phyloP scores from a whole-genome alignment of 2,797 vertebrate genomes.

The Stomatorhinus walkeri region DNA sequence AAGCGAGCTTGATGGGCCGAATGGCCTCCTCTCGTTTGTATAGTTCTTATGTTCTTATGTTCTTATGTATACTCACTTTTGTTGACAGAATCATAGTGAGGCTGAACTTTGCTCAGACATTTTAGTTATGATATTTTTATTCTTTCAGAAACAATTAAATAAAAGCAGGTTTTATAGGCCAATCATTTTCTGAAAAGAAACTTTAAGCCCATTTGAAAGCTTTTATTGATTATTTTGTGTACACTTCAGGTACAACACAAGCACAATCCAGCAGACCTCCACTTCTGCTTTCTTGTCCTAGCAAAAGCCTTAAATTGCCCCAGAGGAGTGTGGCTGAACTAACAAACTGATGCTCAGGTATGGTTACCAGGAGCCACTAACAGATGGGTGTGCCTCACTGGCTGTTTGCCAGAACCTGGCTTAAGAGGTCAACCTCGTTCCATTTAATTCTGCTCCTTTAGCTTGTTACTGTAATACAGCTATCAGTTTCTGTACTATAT shows the following conservation, averaged over 20 bases:
- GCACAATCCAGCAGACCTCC: neutral
- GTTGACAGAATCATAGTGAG: neutral
- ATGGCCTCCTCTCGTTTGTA: too few relatives aligned
- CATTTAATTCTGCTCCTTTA: neutral
- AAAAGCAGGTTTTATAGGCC: neutral
- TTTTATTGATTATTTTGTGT: conserved; percentile 7
- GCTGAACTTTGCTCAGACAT: neutral
- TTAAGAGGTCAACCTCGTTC: neutral
- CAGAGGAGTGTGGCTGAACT: conserved; percentile 45
- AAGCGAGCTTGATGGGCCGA: too few relatives aligned
- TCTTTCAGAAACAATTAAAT: conserved; percentile 2
- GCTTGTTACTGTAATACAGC: neutral
- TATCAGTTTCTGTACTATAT: neutral
- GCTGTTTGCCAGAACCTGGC: neutral
- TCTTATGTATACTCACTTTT: neutral
- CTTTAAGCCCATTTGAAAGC: neutral
- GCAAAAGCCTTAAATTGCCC: conserved; percentile 64
- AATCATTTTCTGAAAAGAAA: neutral
- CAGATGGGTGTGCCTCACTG: neutral
- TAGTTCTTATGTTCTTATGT: too few relatives aligned
- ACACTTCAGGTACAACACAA: neutral
- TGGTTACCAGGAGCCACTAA: neutral
- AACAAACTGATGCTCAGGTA: neutral
- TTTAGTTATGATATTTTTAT: neutral
- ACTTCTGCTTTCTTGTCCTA: neutral